These are phyloP conservation scores for Trissoscelio sp. DNA, from an alignment of 2,888 invertebrate species.

Conservation along the genomic window DNA sequence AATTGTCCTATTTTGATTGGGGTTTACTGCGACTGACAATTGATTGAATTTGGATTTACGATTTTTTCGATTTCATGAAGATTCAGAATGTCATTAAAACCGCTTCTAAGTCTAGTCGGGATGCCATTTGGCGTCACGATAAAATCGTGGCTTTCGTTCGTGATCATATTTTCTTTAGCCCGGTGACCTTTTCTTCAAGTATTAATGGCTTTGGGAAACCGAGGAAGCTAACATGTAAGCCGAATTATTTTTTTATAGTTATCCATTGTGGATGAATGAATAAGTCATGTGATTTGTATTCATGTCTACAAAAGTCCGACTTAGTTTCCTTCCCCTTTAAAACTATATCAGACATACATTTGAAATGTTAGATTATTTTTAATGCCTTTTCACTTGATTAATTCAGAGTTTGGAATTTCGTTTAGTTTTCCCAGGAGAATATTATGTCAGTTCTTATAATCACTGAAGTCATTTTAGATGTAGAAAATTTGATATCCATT, in stretches of 20 bases:
- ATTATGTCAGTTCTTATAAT: not conserved
- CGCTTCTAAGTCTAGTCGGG: not conserved
- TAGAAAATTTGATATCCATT: slow-evolving; percentile 8
- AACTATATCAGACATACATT: not conserved
- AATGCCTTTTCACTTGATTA: not conserved
- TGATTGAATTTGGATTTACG: not conserved
- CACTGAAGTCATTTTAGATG: not conserved
- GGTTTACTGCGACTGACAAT: too few relatives aligned
- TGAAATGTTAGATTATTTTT: not conserved
- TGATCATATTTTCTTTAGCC: slow-evolving; percentile 7
- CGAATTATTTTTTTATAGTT: slow-evolving; percentile 21
- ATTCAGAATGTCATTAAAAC: not conserved
- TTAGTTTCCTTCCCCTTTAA: not conserved
- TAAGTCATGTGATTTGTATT: slow-evolving; percentile 25
- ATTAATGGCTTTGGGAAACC: slow-evolving; percentile 19
- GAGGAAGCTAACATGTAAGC: not conserved
- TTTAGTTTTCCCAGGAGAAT: not conserved
- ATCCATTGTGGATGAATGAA: slow-evolving; percentile 14
- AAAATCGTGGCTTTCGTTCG: not conserved
- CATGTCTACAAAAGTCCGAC: slow-evolving; percentile 10
- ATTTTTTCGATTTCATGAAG: not conserved
- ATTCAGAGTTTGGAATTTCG: not conserved
- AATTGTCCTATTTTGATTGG: not conserved
- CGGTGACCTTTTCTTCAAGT: slow-evolving; percentile 9
- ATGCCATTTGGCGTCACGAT: not conserved